Evolutionary conservation across 2,113 vertebrate genomes (phyloP), one percentile per base, ranked within the genome.

Genomic region (Brachyhypopomus gauderio): DNA sequence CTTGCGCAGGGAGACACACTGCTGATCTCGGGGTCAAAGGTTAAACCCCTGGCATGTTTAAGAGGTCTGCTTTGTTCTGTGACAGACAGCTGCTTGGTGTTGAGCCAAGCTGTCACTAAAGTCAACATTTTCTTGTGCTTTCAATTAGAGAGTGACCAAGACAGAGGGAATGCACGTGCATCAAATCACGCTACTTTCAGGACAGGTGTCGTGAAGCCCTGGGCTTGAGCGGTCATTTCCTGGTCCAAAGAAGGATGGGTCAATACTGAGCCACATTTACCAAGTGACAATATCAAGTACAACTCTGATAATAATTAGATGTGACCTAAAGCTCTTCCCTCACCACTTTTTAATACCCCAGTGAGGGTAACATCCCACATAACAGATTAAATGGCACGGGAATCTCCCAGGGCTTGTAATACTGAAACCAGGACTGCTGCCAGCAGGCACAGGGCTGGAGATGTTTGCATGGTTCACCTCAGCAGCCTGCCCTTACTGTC

Each of bases 41-140:
- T 80, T 71, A 82, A 78, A 64, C 55, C 58, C 74, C 52, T 80
- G 23, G 69, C 75, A 80, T 83, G 69, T 83, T 78, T 41, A 78
- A 77, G 69, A 63, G 63, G 72, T 16, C 20, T 5, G 17, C 55
- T 36, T 74, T 70, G 38, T 66, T 30, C 63, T 59, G 19, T 16
- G 70, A 79, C 41, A 72, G 19, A 73, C 58, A 41, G 75, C 75
- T 81, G 52, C 7, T 25, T 27, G 59, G 3, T 72, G 75, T 30
- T 69, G 66, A 75, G 72, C 67, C 59, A 64, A 67, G 55, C 34
- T 38, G 41, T 64, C 27, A 14, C 4, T 69, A 77, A 77, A 9
- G 72, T 75, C 17, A 62, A n/a, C 22, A 27, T 27, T 59, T 75
- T 41, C 27, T 16, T 62, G 12, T 17, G 25, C 20, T 63, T 74